Conservation (phyloP, 2,113 vertebrate genomes). For the Pterophyllum scalare region DNA sequence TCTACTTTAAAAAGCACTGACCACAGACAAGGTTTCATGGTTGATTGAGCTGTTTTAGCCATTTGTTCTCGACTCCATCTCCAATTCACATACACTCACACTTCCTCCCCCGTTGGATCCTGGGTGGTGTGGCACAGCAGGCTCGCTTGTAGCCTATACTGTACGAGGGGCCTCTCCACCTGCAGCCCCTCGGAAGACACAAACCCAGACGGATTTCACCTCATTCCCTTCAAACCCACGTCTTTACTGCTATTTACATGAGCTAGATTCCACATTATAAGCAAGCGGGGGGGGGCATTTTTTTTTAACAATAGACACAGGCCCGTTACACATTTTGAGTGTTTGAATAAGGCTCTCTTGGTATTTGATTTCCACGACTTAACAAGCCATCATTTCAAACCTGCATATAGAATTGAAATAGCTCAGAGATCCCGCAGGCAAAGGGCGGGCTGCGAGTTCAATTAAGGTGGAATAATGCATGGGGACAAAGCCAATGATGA, state of each 20-base stretch:
- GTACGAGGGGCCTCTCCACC: conserved; percentile 59
- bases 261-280: conserved; percentile 50
- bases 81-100: conserved; percentile 10
- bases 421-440: conserved; percentile 67
- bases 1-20: not conserved
- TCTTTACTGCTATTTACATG: conserved; percentile 53
- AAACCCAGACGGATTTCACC: conserved; percentile 42
- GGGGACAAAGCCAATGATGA: conserved; percentile 64
- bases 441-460: conserved; percentile 66
- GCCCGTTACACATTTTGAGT: conserved; percentile 56
- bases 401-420: conserved; percentile 63
- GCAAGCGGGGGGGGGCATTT: conserved; percentile 33
- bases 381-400: conserved; percentile 73
- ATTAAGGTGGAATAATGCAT: conserved; percentile 77
- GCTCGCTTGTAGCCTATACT: conserved; percentile 49
- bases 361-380: conserved; percentile 73
- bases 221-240: conserved; percentile 26
- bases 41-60: conserved; percentile 47
- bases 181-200: conserved; percentile 56
- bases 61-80: conserved; percentile 18
- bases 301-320: conserved; percentile 47
- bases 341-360: conserved; percentile 61
- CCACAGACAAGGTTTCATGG: conserved; percentile 23
- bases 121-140: conserved; percentile 68
- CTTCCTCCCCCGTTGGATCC: conserved; percentile 43